Evolutionary conservation across 53 echinoderm and acorn worm genomes (phyloP).

Genomic region (Glandiceps talaboti): DNA sequence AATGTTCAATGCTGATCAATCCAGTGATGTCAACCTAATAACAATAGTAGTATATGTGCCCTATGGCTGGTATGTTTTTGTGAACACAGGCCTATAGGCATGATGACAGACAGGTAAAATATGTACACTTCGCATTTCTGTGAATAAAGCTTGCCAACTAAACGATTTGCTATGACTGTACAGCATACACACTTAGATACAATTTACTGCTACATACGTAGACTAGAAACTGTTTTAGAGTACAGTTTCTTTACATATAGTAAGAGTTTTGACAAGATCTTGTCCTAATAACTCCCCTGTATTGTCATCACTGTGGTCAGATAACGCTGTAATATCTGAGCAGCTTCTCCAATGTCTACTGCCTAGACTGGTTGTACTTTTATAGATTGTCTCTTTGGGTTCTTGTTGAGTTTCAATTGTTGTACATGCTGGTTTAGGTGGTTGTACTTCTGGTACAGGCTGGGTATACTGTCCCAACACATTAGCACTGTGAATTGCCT

Average conservation of each 20-base stretch:
- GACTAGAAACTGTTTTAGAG: too few relatives aligned
- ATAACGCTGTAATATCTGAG: neutral
- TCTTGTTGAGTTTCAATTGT: neutral
- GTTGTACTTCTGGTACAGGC: neutral
- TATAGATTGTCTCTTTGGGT: neutral
- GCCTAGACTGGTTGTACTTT: neutral
- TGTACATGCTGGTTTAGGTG: neutral
- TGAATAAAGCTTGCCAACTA: too few relatives aligned
- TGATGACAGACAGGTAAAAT: too few relatives aligned
- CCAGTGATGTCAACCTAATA: too few relatives aligned
- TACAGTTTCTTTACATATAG: neutral
- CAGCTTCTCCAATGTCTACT: neutral
- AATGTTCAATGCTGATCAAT: too few relatives aligned
- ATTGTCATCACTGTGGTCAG: neutral
- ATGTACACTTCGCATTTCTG: too few relatives aligned
- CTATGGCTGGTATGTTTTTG: too few relatives aligned
- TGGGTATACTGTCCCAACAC: conserved; percentile 43
- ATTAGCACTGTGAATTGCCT: conserved; percentile 60
- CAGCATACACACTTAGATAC: too few relatives aligned
- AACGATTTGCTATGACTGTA: too few relatives aligned
- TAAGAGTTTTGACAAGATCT: neutral
- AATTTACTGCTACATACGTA: too few relatives aligned
- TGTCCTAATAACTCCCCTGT: neutral
- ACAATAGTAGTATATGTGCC: too few relatives aligned
- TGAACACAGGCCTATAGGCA: too few relatives aligned